Conservation (phyloP, 2,797 vertebrate species). For the Tenualosa thibaudeaui region DNA sequence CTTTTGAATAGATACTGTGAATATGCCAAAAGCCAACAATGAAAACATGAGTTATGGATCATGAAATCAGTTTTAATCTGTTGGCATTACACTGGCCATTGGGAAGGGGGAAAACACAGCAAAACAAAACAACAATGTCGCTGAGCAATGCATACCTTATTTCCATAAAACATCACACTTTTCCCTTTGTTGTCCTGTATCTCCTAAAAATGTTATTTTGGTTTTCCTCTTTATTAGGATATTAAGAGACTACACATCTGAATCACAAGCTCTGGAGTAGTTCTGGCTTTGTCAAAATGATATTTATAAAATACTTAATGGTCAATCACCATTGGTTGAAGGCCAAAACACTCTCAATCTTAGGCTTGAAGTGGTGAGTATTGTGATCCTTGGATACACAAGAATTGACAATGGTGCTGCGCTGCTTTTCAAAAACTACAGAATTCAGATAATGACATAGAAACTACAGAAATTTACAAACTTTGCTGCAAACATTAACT, state of each 20-base stretch:
- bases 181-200: background rate
- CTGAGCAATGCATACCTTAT: background rate
- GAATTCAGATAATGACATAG: too few species aligned
- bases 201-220: background rate
- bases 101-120: background rate
- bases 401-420: background rate
- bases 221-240: too few species aligned
- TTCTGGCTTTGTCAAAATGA: too few species aligned
- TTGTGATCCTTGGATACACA: too few species aligned
- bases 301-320: too few species aligned
- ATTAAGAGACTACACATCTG: too few species aligned
- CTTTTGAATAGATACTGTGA: too few species aligned
- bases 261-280: too few species aligned
- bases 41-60: background rate
- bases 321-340: too few species aligned
- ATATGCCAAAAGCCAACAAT: background rate
- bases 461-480: too few species aligned
- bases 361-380: too few species aligned
- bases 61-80: constrained; percentile 3
- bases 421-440: background rate
- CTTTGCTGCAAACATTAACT: constrained; percentile 21
- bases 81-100: background rate
- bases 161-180: background rate
- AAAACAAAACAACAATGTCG: background rate
- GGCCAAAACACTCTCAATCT: too few species aligned